phyloP scores from a whole-genome alignment of 2,113 vertebrate species.

The Passer montanus region DNA sequence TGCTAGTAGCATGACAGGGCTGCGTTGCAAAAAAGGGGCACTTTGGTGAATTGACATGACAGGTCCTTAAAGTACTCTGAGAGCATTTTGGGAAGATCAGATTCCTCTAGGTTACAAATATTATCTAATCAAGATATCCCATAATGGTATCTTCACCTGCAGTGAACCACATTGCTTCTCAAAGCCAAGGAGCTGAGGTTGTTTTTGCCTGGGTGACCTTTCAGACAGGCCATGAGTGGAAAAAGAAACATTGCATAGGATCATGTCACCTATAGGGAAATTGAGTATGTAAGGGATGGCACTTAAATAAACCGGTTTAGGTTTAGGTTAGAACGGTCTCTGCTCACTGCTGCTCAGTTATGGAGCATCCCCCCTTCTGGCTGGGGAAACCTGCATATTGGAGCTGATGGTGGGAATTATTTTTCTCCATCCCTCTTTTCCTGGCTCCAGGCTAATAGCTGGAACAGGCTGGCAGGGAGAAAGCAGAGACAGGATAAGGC shows the following conservation, averaged over 20 bases:
- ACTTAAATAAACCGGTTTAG: background rate
- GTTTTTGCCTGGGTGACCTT: background rate
- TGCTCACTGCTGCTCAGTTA: background rate
- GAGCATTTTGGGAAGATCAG: background rate
- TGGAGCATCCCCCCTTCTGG: background rate
- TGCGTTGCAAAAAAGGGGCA: background rate
- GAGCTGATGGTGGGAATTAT: rapidly evolving
- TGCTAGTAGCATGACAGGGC: background rate
- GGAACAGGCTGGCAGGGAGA: background rate
- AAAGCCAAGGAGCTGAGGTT: background rate
- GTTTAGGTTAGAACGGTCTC: background rate
- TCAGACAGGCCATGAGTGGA: background rate
- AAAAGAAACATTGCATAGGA: background rate
- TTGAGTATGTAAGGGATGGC: rapidly evolving
- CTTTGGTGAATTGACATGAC: background rate
- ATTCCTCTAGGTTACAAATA: background rate
- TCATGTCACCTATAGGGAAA: background rate
- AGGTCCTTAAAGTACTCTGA: background rate
- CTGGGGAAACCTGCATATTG: background rate
- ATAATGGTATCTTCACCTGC: background rate
- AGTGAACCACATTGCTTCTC: background rate
- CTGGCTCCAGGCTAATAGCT: background rate
- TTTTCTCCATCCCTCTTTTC: background rate
- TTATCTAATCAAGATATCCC: background rate
- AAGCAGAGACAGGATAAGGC: background rate